Conservation (phyloP, 2,113 vertebrate genomes). For the Myocastor coypus region DNA sequence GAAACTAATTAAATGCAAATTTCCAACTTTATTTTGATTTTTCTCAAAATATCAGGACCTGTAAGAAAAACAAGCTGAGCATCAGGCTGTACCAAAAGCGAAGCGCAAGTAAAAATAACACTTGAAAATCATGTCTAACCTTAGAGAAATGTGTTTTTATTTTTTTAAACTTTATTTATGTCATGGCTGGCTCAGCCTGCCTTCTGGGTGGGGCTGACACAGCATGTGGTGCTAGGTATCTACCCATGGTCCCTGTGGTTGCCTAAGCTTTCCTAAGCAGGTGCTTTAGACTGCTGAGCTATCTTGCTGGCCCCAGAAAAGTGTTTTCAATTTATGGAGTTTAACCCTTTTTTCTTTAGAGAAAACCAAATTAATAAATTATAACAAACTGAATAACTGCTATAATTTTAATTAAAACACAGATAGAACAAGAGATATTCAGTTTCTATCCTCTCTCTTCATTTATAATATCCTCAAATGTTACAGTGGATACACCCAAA, state of each 20-base stretch:
- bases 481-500: background rate
- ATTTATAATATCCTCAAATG: conserved; percentile 52
- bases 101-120: conserved; percentile 60
- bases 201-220: too few relatives aligned
- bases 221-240: too few relatives aligned
- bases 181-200: too few relatives aligned
- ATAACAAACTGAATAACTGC: background rate
- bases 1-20: too few relatives aligned
- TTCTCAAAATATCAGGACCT: conserved; percentile 72
- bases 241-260: too few relatives aligned
- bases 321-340: background rate
- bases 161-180: too few relatives aligned
- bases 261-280: too few relatives aligned
- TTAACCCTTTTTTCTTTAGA: conserved; percentile 9
- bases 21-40: conserved; percentile 65
- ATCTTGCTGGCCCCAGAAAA: too few relatives aligned
- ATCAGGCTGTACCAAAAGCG: conserved; percentile 42
- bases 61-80: conserved; percentile 60
- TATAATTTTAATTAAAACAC: background rate
- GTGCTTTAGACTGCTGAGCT: too few relatives aligned
- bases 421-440: background rate
- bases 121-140: conserved; percentile 36
- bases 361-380: conserved; percentile 31
- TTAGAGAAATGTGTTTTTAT: conserved; percentile 31
- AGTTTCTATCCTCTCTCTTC: background rate